Evolutionary conservation across 2,888 invertebrate genomes (phyloP).

Genomic region (Noctua fimbriata): DNA sequence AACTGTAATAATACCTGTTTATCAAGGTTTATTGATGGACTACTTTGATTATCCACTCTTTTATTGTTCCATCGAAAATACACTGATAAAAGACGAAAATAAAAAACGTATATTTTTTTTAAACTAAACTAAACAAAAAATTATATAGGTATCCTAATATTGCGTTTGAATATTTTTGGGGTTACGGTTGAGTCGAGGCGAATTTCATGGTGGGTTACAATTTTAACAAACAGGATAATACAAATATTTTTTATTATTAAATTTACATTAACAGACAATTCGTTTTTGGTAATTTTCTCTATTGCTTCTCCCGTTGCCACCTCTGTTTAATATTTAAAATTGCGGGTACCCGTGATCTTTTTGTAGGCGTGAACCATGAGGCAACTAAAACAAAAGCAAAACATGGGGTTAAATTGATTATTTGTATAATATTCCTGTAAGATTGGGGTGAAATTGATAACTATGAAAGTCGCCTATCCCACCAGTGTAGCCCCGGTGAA

Average conservation of each 20-base stretch:
- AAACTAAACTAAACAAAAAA: too few species aligned
- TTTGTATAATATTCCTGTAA: not conserved
- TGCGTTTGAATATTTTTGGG: not conserved
- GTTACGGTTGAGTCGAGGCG: not conserved
- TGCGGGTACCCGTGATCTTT: slow-evolving; percentile 25
- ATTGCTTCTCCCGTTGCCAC: slow-evolving; percentile 43
- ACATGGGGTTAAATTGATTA: not conserved
- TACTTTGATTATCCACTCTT: slow-evolving; percentile 1
- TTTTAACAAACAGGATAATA: slow-evolving; percentile 6
- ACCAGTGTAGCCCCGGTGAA: not conserved
- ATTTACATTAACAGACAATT: slow-evolving; percentile 38
- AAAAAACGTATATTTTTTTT: not conserved
- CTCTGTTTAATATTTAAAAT: slow-evolving; percentile 35
- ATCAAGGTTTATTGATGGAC: not conserved
- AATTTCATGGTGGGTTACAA: not conserved
- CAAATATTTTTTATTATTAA: slow-evolving; percentile 13
- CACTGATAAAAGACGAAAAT: not conserved
- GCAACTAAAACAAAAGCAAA: slow-evolving; percentile 18
- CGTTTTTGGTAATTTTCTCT: not conserved
- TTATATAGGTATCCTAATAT: not conserved
- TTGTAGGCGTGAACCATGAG: slow-evolving; percentile 1
- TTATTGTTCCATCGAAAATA: not conserved
- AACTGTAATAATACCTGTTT: not conserved
- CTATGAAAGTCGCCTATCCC: not conserved
- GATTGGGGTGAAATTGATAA: not conserved